Evolutionary conservation across 2,113 vertebrate genomes (phyloP).

Genomic region (Psammodynastes pulverulentus): DNA sequence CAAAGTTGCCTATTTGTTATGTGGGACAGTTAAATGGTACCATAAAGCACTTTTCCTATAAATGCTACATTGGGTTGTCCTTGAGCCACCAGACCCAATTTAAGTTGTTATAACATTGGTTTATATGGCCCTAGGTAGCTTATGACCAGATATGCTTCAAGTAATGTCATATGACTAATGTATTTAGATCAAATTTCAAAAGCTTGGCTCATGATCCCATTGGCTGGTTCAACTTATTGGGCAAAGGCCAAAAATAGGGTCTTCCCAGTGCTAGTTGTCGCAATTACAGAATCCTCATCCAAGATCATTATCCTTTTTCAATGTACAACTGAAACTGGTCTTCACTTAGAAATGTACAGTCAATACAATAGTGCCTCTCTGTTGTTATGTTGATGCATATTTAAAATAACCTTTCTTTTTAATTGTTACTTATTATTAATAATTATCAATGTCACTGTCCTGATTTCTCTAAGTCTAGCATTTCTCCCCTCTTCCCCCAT

Average conservation of each 20-base stretch:
- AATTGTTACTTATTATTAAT: not conserved
- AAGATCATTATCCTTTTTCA: not conserved
- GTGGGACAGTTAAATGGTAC: not conserved
- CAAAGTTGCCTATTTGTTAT: not conserved
- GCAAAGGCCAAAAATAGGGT: not conserved
- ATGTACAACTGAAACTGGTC: not conserved
- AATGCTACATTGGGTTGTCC: not conserved
- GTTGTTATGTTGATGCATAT: not conserved
- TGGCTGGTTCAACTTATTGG: not conserved
- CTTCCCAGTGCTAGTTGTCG: not conserved
- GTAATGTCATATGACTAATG: not conserved
- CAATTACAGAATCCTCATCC: not conserved
- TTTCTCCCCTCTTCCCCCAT: not conserved
- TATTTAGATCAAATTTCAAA: not conserved
- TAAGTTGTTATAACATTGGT: not conserved
- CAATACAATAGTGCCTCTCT: not conserved
- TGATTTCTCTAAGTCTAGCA: not conserved
- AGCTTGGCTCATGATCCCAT: not conserved
- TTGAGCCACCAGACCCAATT: not conserved
- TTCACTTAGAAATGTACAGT: not conserved
- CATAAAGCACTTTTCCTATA: not conserved
- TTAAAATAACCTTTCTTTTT: not conserved
- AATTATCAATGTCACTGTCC: not conserved
- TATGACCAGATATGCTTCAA: not conserved
- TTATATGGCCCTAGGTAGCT: not conserved